These are phyloP conservation scores for Cordilura impudica DNA, from an alignment of 2,888 invertebrate genomes.

Conservation along the genomic window DNA sequence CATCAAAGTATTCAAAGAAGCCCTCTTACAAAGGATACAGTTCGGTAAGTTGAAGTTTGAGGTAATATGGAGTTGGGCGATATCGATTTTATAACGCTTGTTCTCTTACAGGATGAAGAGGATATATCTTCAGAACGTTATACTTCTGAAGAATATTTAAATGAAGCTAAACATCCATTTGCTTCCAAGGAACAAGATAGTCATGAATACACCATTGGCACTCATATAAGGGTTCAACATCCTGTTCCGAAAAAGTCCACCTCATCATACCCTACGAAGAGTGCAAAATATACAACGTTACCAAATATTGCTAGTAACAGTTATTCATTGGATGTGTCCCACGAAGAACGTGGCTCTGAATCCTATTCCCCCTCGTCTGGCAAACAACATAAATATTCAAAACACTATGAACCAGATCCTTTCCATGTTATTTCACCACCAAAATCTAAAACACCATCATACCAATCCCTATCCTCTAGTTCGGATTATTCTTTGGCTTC, in stretches of 20 bases:
- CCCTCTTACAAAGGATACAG: constrained; percentile 66
- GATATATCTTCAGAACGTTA: constrained; percentile 72
- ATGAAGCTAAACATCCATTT: constrained; percentile 64
- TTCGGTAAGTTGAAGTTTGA: constrained; percentile 70
- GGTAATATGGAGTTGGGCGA: background rate
- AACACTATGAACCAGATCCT: constrained; percentile 71
- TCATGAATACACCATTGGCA: constrained; percentile 74
- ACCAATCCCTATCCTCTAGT: background rate
- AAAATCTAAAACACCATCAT: constrained; percentile 61
- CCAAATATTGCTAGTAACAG: constrained; percentile 43
- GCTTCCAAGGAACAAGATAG: constrained; percentile 69
- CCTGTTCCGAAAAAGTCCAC: constrained; percentile 71
- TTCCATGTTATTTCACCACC: constrained; percentile 73
- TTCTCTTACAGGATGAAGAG: constrained; percentile 69
- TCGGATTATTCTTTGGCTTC: constrained; percentile 49
- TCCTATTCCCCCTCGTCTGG: constrained; percentile 51
- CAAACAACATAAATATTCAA: constrained; percentile 68
- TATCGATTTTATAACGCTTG: background rate
- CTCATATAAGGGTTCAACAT: constrained; percentile 74
- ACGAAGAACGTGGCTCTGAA: constrained; percentile 64
- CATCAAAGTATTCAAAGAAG: constrained; percentile 67
- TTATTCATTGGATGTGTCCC: constrained; percentile 63
- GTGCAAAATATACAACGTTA: constrained; percentile 66
- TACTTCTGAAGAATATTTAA: constrained; percentile 69
- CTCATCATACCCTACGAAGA: constrained; percentile 64